phyloP scores from a whole-genome alignment of 1,140 invertebrate species.

The Sarcophaga bullata region DNA sequence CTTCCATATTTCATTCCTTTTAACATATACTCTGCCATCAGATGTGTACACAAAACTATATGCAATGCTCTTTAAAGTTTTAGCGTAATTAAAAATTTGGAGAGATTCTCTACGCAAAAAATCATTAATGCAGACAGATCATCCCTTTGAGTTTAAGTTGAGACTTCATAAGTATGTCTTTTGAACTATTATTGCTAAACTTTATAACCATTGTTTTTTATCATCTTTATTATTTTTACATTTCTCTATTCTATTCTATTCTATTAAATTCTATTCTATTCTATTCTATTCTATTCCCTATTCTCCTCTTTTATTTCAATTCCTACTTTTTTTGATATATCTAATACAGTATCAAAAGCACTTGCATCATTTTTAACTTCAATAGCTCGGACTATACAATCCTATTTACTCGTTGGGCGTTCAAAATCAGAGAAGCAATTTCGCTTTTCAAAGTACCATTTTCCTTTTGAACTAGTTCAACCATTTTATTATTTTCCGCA shows the following conservation, averaged over 20 bases:
- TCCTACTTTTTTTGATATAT: not conserved
- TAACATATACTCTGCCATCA: not conserved
- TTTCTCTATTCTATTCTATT: not conserved
- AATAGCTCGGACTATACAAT: not conserved
- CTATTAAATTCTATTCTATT: no score
- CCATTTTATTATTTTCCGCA: not conserved
- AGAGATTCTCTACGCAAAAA: not conserved
- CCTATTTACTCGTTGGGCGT: not conserved
- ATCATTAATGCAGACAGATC: not conserved
- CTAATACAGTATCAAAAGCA: not conserved
- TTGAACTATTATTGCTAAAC: not conserved
- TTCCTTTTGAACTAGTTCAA: not conserved
- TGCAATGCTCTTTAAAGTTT: not conserved
- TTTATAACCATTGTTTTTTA: not conserved
- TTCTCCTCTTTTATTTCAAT: not conserved
- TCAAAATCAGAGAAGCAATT: constrained; percentile 1
- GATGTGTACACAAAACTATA: not conserved
- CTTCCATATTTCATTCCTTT: not conserved
- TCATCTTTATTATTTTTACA: not conserved
- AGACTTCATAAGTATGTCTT: not conserved
- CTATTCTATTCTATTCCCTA: no score
- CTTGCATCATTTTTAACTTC: not conserved
- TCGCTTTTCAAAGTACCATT: not conserved
- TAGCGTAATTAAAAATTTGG: not conserved
- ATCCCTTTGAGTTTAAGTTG: not conserved